Evolutionary conservation across 2,113 vertebrate species (phyloP).

Genomic region (Cinclus mexicanus): DNA sequence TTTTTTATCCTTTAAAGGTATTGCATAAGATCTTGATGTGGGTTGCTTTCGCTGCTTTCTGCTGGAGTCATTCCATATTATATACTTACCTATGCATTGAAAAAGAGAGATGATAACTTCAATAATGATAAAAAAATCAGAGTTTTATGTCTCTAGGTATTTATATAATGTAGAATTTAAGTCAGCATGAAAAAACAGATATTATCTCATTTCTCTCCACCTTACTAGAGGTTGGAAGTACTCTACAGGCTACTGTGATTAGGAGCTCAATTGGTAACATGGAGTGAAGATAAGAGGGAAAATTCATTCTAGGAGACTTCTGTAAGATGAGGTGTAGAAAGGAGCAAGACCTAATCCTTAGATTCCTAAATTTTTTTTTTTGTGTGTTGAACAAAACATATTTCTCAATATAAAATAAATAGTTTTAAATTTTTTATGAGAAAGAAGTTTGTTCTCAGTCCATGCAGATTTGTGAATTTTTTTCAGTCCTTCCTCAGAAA

Average conservation of each 20-base stretch:
- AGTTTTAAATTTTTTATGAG: not conserved
- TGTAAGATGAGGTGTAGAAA: not conserved
- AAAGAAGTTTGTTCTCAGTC: not conserved
- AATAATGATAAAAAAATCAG: not conserved
- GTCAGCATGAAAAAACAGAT: not conserved
- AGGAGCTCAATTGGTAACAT: not conserved
- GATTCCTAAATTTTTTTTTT: not conserved
- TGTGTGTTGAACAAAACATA: not conserved
- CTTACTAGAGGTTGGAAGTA: not conserved
- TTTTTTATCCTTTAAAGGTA: not conserved
- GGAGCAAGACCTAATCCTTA: not conserved
- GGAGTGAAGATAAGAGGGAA: not conserved
- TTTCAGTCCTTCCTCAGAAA: not conserved
- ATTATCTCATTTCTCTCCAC: not conserved
- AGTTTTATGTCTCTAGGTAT: not conserved
- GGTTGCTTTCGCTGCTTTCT: not conserved
- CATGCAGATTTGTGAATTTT: rapidly evolving
- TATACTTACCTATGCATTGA: not conserved
- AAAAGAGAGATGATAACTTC: not conserved
- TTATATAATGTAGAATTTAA: not conserved
- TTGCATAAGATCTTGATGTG: not conserved
- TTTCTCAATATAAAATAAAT: not conserved
- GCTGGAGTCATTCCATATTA: not conserved
- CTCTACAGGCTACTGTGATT: not conserved
- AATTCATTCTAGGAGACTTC: not conserved